Evolutionary conservation across 2,113 vertebrate genomes (phyloP), one percentile per base, ranked within the genome.

Genomic region (Tyrannus savana): DNA sequence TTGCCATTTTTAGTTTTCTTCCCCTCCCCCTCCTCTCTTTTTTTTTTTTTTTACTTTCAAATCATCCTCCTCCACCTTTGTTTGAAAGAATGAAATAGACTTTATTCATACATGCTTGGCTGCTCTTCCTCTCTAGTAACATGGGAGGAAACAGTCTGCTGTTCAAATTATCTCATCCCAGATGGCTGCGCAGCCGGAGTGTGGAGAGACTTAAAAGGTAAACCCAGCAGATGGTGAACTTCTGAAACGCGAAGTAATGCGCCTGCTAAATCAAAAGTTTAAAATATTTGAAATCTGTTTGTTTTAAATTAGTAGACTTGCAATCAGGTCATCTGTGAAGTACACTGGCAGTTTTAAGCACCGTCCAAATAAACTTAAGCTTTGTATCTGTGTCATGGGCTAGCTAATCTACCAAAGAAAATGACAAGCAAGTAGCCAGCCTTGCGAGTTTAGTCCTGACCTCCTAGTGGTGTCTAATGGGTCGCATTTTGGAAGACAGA

Each of bases 31-130:
- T 25, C 5, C 2, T 17, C 7, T 39, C 9, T 44, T 35, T 10
- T 22, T 73, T 35, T 58, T 72, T 73, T 77, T 10, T 44, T 46
- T 10, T 28, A 81, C 60, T 90, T 94, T 94, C 76, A 88, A 93
- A 92, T 92, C 60, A 8, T 96, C 93, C 85, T 95, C 94, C 94
- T 96, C 92, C 88, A 95, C 94, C 91, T 97, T 96, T 96, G 86
- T 97, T 94, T 96, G 96, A 96, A 96, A 96, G 96, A 94, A 96
- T 94, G 96, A 96, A 96, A 68, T 96, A 96, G 93, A 93, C 93
- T 97, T 97, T 97, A 97, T 96, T 96, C 96, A 96, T 97, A 93
- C 95, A 95, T 88, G 93, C 96, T 97, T 97, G 96, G 96, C 95
- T 97, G 96, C 92, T 96, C 95, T 96, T 96, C 96, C 92, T 96